Conservation (phyloP, 2,113 vertebrate genomes). For the Egretta garzetta region DNA sequence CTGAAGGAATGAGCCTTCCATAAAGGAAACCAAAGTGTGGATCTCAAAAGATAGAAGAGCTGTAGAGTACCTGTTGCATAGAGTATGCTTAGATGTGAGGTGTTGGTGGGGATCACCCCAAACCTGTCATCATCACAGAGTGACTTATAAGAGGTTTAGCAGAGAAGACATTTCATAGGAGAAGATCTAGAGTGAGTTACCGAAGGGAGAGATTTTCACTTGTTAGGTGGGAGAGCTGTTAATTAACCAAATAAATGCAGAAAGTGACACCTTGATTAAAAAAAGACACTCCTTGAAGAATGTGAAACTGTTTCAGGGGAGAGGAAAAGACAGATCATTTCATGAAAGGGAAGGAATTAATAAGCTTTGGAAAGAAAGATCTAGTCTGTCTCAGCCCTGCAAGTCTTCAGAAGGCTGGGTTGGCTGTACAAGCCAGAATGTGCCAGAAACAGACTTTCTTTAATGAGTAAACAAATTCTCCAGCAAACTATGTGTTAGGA, state of each 20-base stretch:
- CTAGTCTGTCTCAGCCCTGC: background rate
- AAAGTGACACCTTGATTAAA: background rate
- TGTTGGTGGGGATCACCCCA: background rate
- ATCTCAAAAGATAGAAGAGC: background rate
- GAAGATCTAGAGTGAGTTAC: background rate
- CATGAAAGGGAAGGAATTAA: background rate
- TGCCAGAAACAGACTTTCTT: background rate
- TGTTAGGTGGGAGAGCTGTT: background rate
- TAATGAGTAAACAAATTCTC: background rate
- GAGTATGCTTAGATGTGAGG: background rate
- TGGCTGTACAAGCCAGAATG: background rate
- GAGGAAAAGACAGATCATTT: background rate
- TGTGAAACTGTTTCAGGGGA: background rate
- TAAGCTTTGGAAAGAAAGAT: background rate
- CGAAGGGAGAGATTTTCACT: background rate
- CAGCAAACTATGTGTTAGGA: background rate
- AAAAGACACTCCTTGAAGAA: background rate
- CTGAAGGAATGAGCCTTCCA: background rate
- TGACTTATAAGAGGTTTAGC: background rate
- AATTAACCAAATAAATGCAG: background rate
- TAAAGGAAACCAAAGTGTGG: background rate
- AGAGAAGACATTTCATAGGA: background rate
- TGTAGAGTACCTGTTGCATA: background rate
- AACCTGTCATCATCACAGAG: background rate
- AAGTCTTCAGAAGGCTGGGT: background rate